Evolutionary conservation across 1,140 invertebrate species (phyloP).

Genomic region (Drosophila obscura): DNA sequence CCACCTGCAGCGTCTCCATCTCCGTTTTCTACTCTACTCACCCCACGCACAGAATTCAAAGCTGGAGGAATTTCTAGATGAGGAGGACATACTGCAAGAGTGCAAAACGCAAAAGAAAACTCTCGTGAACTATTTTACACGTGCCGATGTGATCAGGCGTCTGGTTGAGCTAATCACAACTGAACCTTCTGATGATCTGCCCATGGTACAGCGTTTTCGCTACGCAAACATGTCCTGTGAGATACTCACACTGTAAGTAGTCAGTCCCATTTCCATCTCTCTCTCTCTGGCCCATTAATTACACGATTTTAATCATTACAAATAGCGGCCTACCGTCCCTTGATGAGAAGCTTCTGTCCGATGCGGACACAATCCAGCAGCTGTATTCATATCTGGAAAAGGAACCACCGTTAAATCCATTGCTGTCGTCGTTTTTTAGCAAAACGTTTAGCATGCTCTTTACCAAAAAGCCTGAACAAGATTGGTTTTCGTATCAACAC

Average conservation of each 20-base stretch:
- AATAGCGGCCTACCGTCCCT: conserved; percentile 91
- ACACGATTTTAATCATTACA: conserved; percentile 2
- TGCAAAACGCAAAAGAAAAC: conserved; percentile 96
- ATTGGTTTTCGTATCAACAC: conserved; percentile 96
- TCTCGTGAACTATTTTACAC: conserved; percentile 93
- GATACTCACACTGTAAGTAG: conserved; percentile 89
- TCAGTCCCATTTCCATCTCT: not conserved
- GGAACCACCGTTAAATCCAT: conserved; percentile 94
- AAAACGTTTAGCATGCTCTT: conserved; percentile 95
- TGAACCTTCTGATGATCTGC: conserved; percentile 91
- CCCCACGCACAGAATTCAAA: conserved; percentile 90
- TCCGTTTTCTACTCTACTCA: not conserved
- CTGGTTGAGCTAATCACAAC: conserved; percentile 93
- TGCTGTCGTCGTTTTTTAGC: conserved; percentile 97
- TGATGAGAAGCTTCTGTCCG: conserved; percentile 92
- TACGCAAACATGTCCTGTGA: conserved; percentile 97
- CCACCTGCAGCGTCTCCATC: not conserved
- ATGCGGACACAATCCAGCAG: conserved; percentile 90
- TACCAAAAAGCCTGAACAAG: conserved; percentile 89
- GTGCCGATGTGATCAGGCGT: conserved; percentile 92
- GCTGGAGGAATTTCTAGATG: conserved; percentile 94
- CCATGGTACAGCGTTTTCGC: conserved; percentile 92
- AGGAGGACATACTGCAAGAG: conserved; percentile 97
- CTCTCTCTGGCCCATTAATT: not conserved
- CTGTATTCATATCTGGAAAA: conserved; percentile 95